These are phyloP conservation scores for Vidua macroura DNA, from an alignment of 2,113 vertebrate genomes.

Conservation along the genomic window DNA sequence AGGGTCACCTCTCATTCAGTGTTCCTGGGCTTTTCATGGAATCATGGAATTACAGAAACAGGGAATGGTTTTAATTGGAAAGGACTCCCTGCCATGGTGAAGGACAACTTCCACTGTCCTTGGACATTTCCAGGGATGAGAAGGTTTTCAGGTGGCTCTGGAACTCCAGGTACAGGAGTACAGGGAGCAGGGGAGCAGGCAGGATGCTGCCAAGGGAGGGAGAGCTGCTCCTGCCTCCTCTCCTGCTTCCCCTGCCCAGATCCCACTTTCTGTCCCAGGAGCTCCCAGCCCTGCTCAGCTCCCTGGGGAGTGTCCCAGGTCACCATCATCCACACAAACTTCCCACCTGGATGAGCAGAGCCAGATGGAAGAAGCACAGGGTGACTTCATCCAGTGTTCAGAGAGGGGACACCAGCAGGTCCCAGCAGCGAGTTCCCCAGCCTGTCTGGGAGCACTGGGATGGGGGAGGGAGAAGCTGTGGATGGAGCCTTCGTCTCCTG, in stretches of 20 bases:
- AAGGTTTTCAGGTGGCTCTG: neutral
- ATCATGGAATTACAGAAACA: neutral
- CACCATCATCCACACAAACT: neutral
- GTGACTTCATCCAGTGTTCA: neutral
- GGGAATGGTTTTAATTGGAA: neutral
- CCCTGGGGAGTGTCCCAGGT: neutral
- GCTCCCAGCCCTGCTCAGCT: neutral
- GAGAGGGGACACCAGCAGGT: neutral
- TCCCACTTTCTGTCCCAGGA: neutral
- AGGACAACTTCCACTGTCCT: neutral
- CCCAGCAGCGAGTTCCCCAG: neutral
- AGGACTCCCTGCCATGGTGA: neutral
- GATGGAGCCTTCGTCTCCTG: neutral
- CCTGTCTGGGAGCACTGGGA: neutral
- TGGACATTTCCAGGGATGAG: neutral
- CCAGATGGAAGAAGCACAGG: neutral
- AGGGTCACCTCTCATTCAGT: rapidly evolving
- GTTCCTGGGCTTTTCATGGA: neutral
- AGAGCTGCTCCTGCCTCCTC: neutral
- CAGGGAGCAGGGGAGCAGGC: too few relatives aligned
- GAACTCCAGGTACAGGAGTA: neutral
- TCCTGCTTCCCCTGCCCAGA: neutral
- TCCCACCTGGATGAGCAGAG: neutral
- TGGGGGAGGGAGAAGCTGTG: neutral
- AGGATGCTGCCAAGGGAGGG: neutral